phyloP scores from a whole-genome alignment of 2,888 invertebrate genomes.

The Lysandra coridon region DNA sequence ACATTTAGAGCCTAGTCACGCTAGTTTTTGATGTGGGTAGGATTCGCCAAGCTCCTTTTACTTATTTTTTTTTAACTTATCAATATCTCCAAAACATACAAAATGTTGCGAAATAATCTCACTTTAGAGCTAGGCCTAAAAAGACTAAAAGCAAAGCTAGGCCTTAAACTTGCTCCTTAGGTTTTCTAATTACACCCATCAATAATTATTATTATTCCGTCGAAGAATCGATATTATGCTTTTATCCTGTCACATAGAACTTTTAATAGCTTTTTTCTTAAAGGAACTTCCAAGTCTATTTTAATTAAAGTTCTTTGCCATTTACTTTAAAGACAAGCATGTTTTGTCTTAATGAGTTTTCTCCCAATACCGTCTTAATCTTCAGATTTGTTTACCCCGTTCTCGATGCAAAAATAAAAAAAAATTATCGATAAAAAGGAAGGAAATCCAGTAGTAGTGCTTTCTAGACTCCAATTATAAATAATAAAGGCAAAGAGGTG shows the following conservation, averaged over 20 bases:
- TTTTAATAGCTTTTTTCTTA: constrained; percentile 28
- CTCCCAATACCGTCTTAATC: constrained; percentile 24
- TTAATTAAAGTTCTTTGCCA: constrained; percentile 26
- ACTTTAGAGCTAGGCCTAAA: not conserved
- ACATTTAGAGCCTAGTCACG: not conserved
- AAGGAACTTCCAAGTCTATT: constrained; percentile 22
- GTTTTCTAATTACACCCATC: not conserved
- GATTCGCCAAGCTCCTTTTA: not conserved
- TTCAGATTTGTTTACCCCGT: constrained; percentile 17
- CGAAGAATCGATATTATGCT: constrained; percentile 8
- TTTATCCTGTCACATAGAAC: constrained; percentile 11
- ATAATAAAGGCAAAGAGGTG: not conserved
- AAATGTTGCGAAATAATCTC: not conserved
- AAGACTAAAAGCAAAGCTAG: too few relatives aligned
- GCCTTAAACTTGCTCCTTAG: not conserved
- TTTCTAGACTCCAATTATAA: constrained; percentile 5
- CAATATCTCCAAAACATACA: too few relatives aligned
- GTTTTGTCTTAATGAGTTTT: constrained; percentile 31
- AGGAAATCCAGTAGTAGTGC: not conserved
- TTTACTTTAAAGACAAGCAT: constrained; percentile 29
- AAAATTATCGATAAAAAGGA: not conserved
- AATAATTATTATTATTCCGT: not conserved
- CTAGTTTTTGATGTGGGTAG: not conserved
- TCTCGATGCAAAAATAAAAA: too few relatives aligned
- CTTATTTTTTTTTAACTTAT: too few relatives aligned